A percentile compares a stretch with the other conserved stretches of the same genome.
phyloP scores from a whole-genome alignment of 1,140 invertebrate species.

The Panonychus citri region DNA sequence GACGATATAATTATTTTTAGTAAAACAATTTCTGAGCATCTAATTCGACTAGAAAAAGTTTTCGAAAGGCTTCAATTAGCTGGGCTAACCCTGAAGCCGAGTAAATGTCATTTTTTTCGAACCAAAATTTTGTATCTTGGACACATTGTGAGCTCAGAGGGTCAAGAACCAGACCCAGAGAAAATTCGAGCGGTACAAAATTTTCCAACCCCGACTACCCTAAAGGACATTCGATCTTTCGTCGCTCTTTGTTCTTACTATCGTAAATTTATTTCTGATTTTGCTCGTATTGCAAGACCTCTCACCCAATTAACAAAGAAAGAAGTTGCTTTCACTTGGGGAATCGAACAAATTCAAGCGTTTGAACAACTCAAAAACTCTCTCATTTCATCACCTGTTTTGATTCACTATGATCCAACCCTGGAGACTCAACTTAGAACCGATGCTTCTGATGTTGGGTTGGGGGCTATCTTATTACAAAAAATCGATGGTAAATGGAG shows the following conservation, averaged over 20 bases:
- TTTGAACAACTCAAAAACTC: neutral
- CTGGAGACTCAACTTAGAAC: neutral
- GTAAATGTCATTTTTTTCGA: neutral
- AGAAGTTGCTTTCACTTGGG: neutral
- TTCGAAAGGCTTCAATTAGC: slow-evolving; percentile 10
- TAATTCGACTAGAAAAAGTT: neutral
- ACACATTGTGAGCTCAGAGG: neutral
- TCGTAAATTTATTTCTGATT: slow-evolving; percentile 14
- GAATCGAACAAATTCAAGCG: neutral
- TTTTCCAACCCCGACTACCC: neutral
- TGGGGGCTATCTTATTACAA: neutral
- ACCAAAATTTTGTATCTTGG: neutral
- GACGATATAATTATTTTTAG: neutral
- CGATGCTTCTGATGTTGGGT: neutral
- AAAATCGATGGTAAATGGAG: neutral
- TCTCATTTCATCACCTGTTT: neutral
- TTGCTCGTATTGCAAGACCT: slow-evolving; percentile 17
- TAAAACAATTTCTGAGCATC: neutral
- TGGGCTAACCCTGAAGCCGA: neutral
- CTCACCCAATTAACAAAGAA: slow-evolving; percentile 1
- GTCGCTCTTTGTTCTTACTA: slow-evolving; percentile 9
- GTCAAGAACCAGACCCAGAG: neutral
- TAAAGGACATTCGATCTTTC: slow-evolving; percentile 6
- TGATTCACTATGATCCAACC: no score
- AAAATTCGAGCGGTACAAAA: neutral